phyloP scores from a whole-genome alignment of 2,113 vertebrate genomes.

The Cavia aperea region DNA sequence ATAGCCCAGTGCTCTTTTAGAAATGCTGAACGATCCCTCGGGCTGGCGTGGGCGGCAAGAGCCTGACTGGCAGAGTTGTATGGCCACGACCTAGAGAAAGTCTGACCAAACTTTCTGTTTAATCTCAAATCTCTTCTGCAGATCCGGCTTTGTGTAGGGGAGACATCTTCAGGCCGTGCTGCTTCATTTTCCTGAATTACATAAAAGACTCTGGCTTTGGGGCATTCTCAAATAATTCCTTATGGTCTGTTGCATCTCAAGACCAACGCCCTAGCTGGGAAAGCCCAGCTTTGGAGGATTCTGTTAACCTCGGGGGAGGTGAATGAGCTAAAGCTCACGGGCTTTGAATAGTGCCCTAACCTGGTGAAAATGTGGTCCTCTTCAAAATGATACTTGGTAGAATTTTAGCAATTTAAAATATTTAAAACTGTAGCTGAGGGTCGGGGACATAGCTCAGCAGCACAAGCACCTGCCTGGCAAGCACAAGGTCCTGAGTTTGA shows the following conservation, averaged over 20 bases:
- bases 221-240: not conserved
- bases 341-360: not conserved
- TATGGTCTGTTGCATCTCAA: not conserved
- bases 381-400: slow-evolving; percentile 5
- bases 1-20: not conserved
- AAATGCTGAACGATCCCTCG: not conserved
- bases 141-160: not conserved
- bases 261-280: not conserved
- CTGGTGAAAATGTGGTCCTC: not conserved
- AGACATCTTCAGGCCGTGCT: not conserved
- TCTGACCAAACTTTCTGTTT: not conserved
- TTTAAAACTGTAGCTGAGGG: not conserved
- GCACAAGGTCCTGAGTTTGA: too few relatives aligned
- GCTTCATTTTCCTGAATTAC: not conserved
- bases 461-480: too few relatives aligned
- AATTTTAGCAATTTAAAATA: not conserved
- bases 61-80: not conserved
- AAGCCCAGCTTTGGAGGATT: not conserved
- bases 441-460: too few relatives aligned
- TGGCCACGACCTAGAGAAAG: not conserved
- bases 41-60: not conserved
- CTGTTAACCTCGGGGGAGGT: not conserved
- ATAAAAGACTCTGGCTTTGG: not conserved
- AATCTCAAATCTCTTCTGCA: not conserved
- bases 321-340: not conserved